Conservation (phyloP, 2,797 vertebrate species). For the Euphonia xanthogaster region DNA sequence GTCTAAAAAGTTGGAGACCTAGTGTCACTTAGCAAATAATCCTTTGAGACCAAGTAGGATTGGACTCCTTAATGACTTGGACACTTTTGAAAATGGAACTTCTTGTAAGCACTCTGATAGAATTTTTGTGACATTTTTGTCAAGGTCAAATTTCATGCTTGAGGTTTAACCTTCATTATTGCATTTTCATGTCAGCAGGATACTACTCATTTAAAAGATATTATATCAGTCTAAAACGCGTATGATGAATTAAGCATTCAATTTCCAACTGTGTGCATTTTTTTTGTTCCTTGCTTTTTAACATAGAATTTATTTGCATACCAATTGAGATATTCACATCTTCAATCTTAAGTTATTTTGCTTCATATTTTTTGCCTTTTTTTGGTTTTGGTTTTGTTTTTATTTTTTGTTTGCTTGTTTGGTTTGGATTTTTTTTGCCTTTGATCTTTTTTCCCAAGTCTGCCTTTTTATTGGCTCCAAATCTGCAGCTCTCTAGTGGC, state of each 20-base stretch:
- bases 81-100: background rate
- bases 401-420: background rate
- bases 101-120: background rate
- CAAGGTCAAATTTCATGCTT: background rate
- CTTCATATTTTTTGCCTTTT: background rate
- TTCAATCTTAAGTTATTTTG: background rate
- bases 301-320: background rate
- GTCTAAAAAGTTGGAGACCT: background rate
- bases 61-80: background rate
- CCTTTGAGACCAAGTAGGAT: background rate
- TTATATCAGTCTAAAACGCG: background rate
- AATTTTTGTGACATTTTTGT: background rate
- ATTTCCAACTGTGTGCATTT: background rate
- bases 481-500: background rate
- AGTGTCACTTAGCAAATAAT: background rate
- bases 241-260: slow-evolving; percentile 1
- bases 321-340: background rate
- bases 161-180: background rate
- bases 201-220: background rate
- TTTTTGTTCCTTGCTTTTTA: background rate
- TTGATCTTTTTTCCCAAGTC: accelerated
- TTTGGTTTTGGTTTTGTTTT: background rate
- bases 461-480: background rate
- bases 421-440: background rate
- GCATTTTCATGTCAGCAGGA: background rate